Base-by-base conservation (phyloP, 2,888 invertebrate species). In the Phymatocera aterrima region DNA sequence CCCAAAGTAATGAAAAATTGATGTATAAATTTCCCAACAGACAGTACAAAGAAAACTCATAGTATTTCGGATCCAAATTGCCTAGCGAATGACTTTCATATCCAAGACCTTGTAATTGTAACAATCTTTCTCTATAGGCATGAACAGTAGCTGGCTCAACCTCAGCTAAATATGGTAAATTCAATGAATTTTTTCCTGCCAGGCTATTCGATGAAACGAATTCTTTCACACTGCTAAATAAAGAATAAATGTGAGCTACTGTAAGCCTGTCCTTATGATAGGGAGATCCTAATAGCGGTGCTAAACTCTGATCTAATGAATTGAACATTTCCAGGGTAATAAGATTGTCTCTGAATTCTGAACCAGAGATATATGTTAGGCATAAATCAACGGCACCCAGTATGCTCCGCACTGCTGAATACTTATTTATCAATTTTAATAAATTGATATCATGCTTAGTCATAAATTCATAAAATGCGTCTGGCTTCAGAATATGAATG, bases 1-100 rank as follows among this genome's bases (percentile, higher is more conserved):
- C 95, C 98, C 98, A 98, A 0, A 99, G 89, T 15, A 97, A 91
- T 83, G 96, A 95, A 86, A 99, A 98, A 89, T 98, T 98, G 24
- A 96, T 92, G 89, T 96, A 96, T 70, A 98, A 91, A 79, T 94
- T 93, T 1, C 98, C 97, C 43, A 98, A 92, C 85, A 98, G 92
- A 85, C 96, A 97, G 80, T 95, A 93, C 24, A 99, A 88, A 0
- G 95, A 94, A 84, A 95, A 93, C 83, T 93, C 91, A 84, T 93
- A 92, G 83, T 93, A 95, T 5, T 92, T 92, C 0, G 93, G 92
- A 68, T 93, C 91, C 85, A 90, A 79, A 75, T 93, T 92, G 3
- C 92, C 92, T 79, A 94, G 18, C 4, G 84, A 68, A 5, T 81
- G 80, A 31, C 83, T 84, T 5, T 84, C 81, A 79, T 93, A 94